Evolutionary conservation across 2,113 vertebrate genomes (phyloP), one percentile per base, ranked within the genome.

Genomic region (Nymphicus hollandicus): DNA sequence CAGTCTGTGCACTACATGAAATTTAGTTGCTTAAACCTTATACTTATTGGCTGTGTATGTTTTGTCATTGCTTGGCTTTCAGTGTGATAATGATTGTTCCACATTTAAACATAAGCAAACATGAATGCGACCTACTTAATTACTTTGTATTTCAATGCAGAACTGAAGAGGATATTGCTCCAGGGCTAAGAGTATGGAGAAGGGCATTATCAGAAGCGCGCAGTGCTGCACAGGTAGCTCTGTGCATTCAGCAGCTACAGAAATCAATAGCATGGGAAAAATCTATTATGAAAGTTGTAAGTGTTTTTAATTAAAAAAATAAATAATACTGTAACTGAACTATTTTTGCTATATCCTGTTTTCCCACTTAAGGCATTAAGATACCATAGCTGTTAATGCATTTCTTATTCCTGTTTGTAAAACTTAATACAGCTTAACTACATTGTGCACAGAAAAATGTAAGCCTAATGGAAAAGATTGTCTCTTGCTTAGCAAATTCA

Each of bases 231-330:
- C 99, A 99, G 98, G 97, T 99, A 97, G 99, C 99, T 95, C 99
- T 99, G 98, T 99, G 99, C 93, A 98, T 99, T 97, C 99, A 99
- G 98, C 99, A 99, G 89, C 98, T 99, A 95, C 99, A 99, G 98
- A 99, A 99, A 98, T 99, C 99, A 83, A 99, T 99, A 96, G 99
- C 99, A 82, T 99, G 99, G 99, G 99, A 99, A 98, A 99, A 99
- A 97, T 99, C 99, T 89, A 99, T 99, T 98, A 99, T 99, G 99
- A 99, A 99, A 99, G 99, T 99, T 98, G 99, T 99, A 97, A 98
- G 99, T 98, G 96, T 61, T 95, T 90, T 96, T 79, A 89, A 15
- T 96, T 58, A 6, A 28, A 39, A 63, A 39, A 63, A 41, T n/a
- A 41, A 63, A 61, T 37, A 39, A 96, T 95, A 96, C 46, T 95